These are phyloP conservation scores for Byasa hedistus DNA, from an alignment of 2,888 invertebrate genomes.

Conservation along the genomic window DNA sequence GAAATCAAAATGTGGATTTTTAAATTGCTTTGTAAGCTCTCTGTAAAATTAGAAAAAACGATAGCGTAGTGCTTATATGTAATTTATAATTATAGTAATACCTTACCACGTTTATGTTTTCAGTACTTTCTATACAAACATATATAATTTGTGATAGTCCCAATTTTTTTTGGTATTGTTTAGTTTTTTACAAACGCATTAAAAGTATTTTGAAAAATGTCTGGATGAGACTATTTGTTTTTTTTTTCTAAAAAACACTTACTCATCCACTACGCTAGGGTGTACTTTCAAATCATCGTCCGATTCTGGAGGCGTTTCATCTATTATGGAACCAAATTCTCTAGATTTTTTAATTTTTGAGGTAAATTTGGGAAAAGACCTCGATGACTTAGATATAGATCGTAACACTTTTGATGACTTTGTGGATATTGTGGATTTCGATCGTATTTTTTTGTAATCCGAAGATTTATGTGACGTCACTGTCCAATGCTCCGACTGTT, in stretches of 20 bases:
- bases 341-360: constrained; percentile 39
- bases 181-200: no score
- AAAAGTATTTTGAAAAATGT: no score
- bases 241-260: neutral
- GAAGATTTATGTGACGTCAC: constrained; percentile 39
- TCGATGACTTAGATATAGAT: constrained; percentile 38
- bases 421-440: constrained; percentile 39
- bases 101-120: no score
- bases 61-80: no score
- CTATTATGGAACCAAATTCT: constrained; percentile 32
- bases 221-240: neutral
- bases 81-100: no score
- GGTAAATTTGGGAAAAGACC: constrained; percentile 40
- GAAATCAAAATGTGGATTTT: constrained; percentile 66
- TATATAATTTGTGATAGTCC: no score
- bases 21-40: constrained; percentile 22
- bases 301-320: constrained; percentile 37
- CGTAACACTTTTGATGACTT: constrained; percentile 42
- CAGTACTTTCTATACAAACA: no score
- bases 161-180: no score
- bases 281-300: constrained; percentile 59
- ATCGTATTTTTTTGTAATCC: constrained; percentile 41
- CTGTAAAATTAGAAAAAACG: constrained; percentile 5
- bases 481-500: constrained; percentile 52
- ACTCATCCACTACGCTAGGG: constrained; percentile 29